Evolutionary conservation across 2,888 invertebrate genomes (phyloP), one percentile per base, ranked within the genome.

Genomic region (Notodonta dromedarius): DNA sequence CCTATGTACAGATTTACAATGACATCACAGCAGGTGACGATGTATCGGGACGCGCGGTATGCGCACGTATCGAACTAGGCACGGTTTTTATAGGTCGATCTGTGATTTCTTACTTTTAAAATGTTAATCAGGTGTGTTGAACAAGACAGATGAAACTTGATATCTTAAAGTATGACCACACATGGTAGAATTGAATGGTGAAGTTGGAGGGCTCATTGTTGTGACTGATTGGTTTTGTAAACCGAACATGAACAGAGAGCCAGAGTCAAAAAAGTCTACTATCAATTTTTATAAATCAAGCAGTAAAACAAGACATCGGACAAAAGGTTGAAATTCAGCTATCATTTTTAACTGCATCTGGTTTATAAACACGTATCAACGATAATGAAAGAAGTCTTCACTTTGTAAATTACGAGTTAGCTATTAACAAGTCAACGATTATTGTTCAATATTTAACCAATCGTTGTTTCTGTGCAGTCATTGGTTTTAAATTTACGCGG

Each of bases 1-100:
- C 13, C 4, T 8, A 16, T 2, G 50, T 14, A 46, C 8, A 56
- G 16, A 61, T 46, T 44, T 39, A 44, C 58, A 16, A 42, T 51
- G 57, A 58, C 32, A 24, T 42, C 65, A n/a, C 65, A 65, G 61
- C 61, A 56, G 68, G 63, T 64, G 62, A 16, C 16, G 50, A 50
- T 50, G 50, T 16, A 16, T 50, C 48, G 56, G 2, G 3, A 32
- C 24, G 40, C 58, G 50, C 52, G 53, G 7, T 51, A 24, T 54
- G 67, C 57, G 58, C 58, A 58, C 52, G 55, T 50, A 59, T 32
- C 59, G 24, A 44, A 16, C 58, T 52, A 58, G 48, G n/a, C 48
- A 12, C n/a, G n/a, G 9, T 50, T 50, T 50, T 50, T 50, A 16
- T 16, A 16, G 12, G 8, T 16, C 16, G 9, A 46, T 46, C 16